These are phyloP conservation scores for Heterochromis multidens DNA, from an alignment of 2,113 vertebrate genomes.

Conservation along the genomic window DNA sequence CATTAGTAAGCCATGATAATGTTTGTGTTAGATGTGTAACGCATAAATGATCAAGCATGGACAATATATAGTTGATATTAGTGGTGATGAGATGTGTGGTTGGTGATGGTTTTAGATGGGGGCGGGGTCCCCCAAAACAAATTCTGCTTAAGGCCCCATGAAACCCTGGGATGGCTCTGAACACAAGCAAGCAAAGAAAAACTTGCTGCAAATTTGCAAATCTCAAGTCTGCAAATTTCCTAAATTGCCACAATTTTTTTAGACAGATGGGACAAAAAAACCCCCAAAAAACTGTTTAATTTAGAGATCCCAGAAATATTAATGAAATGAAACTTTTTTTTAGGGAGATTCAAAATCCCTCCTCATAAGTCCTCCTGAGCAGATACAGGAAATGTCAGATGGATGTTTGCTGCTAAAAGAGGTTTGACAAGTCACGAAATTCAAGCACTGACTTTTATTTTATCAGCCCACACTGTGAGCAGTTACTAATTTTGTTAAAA, in stretches of 20 bases:
- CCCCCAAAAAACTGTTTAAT: background rate
- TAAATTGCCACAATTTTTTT: background rate
- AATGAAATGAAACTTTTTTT: background rate
- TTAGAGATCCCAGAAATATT: background rate
- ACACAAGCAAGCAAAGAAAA: background rate
- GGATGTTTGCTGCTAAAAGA: background rate
- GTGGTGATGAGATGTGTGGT: too few species aligned
- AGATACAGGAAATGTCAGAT: background rate
- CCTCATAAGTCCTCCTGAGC: background rate
- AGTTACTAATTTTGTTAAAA: background rate
- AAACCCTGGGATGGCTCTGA: background rate
- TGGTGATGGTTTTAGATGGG: background rate
- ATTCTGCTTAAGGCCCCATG: background rate
- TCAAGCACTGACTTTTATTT: background rate
- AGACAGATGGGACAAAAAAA: too few species aligned
- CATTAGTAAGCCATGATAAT: background rate
- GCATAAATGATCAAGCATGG: background rate
- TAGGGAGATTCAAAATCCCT: background rate
- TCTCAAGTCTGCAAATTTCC: background rate
- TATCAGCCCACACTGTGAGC: background rate
- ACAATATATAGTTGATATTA: background rate
- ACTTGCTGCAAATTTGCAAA: background rate
- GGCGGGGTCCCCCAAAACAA: background rate
- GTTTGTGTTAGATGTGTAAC: too few species aligned
- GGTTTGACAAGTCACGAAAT: background rate